A percentile compares a stretch with the other conserved stretches of the same genome.
These are phyloP conservation scores for Hesperophylax magnus DNA, from an alignment of 1,140 invertebrate genomes.

Conservation along the genomic window DNA sequence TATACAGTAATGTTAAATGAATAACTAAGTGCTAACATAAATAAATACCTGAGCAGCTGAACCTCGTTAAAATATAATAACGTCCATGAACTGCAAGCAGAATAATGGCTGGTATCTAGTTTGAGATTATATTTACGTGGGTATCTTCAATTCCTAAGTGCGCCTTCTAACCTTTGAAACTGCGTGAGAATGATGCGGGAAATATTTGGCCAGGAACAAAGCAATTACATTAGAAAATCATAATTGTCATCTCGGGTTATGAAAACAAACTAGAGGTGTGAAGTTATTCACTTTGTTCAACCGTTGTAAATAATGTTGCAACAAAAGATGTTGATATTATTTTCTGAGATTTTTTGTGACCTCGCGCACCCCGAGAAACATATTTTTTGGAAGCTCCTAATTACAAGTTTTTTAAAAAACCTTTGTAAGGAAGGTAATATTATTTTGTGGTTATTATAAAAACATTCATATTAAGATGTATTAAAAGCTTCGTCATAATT, in stretches of 20 bases:
- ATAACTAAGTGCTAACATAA: too few relatives aligned
- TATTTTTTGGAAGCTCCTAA: slow-evolving; percentile 6
- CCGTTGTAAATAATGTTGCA: slow-evolving; percentile 13
- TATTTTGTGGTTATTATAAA: background rate
- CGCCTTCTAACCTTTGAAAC: background rate
- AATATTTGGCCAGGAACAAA: background rate
- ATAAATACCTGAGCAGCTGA: too few relatives aligned
- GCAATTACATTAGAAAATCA: background rate
- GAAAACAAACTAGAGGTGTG: slow-evolving; percentile 24
- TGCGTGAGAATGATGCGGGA: background rate
- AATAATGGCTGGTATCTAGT: too few relatives aligned
- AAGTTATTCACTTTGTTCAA: background rate
- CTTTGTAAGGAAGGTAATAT: background rate
- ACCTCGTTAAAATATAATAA: too few relatives aligned
- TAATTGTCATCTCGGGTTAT: slow-evolving; percentile 8
- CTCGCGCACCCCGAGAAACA: background rate
- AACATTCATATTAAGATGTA: slow-evolving; percentile 15
- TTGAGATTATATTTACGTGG: too few relatives aligned
- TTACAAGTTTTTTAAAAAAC: slow-evolving; percentile 9
- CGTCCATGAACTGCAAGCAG: too few relatives aligned
- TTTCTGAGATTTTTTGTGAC: background rate
- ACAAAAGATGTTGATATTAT: background rate
- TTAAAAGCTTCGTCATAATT: background rate
- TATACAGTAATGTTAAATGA: too few relatives aligned
- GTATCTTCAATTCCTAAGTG: too few relatives aligned